Conservation (phyloP, 2,797 vertebrate genomes). For the Microchirus variegatus region DNA sequence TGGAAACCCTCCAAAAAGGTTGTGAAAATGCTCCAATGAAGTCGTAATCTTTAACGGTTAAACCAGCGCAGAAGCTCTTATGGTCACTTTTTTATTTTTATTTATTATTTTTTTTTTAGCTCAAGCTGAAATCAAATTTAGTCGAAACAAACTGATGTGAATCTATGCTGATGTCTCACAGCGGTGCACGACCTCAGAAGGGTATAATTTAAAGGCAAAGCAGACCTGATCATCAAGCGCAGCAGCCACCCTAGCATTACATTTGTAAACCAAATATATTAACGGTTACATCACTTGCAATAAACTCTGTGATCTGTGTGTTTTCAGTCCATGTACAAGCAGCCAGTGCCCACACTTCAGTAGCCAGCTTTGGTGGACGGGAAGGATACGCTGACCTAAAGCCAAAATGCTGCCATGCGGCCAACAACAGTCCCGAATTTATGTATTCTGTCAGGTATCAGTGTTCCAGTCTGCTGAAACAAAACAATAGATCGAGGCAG, state of each 20-base stretch:
- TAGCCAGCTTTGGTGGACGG: slow-evolving; percentile 23
- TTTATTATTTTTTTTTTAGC: background rate
- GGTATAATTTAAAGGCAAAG: background rate
- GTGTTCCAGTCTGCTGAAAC: slow-evolving; percentile 52
- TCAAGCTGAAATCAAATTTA: background rate
- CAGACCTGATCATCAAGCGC: background rate
- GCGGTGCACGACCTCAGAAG: background rate
- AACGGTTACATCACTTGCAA: background rate
- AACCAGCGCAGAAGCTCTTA: background rate
- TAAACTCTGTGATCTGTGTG: background rate
- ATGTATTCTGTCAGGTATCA: slow-evolving; percentile 57
- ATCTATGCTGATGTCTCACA: background rate
- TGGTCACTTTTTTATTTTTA: background rate
- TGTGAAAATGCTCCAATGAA: slow-evolving; percentile 6
- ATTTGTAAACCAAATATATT: background rate
- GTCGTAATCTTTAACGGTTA: slow-evolving; percentile 17
- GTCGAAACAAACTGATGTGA: background rate
- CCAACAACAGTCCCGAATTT: slow-evolving; percentile 35
- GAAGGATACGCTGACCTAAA: slow-evolving; percentile 25
- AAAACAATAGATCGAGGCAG: slow-evolving; percentile 49
- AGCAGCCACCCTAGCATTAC: background rate
- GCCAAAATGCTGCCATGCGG: slow-evolving; percentile 43
- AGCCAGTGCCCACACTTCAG: slow-evolving; percentile 4
- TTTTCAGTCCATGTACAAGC: background rate
- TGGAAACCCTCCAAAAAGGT: slow-evolving; percentile 26